Evolutionary conservation across 2,113 vertebrate species (phyloP).

Genomic region (Microtus oregoni): DNA sequence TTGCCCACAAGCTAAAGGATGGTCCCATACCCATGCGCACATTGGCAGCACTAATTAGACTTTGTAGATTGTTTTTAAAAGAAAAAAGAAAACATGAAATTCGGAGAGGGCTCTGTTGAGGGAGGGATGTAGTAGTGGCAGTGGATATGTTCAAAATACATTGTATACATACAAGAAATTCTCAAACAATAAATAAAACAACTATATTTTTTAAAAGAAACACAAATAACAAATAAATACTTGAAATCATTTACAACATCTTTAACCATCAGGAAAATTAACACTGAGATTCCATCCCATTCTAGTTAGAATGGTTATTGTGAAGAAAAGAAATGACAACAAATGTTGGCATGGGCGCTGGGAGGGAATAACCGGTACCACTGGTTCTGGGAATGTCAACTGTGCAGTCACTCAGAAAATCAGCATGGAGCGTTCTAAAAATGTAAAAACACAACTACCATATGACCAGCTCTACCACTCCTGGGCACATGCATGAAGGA

Average conservation of each 20-base stretch:
- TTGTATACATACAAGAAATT: background rate
- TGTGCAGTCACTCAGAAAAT: background rate
- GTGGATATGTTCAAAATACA: background rate
- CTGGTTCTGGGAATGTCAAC: background rate
- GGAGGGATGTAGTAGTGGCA: background rate
- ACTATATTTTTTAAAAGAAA: background rate
- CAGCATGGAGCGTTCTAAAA: background rate
- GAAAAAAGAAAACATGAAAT: background rate
- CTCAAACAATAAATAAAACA: background rate
- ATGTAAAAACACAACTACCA: background rate
- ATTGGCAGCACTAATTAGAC: background rate
- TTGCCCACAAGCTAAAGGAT: background rate
- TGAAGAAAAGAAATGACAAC: background rate
- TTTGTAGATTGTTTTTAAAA: background rate
- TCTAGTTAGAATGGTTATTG: background rate
- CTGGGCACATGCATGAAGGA: background rate
- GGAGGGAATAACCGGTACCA: background rate
- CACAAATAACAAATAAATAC: background rate
- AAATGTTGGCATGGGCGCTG: background rate
- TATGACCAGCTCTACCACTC: background rate
- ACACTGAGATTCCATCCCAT: background rate
- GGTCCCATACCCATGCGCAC: no score
- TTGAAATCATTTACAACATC: background rate
- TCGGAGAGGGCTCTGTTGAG: background rate
- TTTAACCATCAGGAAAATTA: background rate